Evolutionary conservation across 2,888 invertebrate species (phyloP).

Genomic region (Oxyscelio sp.): DNA sequence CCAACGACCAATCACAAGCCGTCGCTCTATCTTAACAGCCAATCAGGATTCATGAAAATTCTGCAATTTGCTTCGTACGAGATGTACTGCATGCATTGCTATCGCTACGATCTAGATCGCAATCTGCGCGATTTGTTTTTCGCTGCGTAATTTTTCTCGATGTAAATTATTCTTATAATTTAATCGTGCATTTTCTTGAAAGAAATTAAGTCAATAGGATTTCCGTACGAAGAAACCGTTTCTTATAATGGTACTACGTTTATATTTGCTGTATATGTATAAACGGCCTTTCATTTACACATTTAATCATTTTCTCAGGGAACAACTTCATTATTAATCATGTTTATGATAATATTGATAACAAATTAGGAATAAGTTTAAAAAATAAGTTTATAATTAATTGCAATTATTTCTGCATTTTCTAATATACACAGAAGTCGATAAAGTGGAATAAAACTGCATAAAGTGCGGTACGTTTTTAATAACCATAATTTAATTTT

Average conservation of each 20-base stretch:
- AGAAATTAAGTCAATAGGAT: slow-evolving; percentile 27
- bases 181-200: slow-evolving; percentile 48
- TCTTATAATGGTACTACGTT: not conserved
- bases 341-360: no score
- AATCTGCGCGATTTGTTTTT: slow-evolving; percentile 65
- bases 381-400: no score
- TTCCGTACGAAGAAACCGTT: slow-evolving; percentile 1
- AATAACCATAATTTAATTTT: no score
- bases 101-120: slow-evolving; percentile 52
- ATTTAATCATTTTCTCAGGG: no score
- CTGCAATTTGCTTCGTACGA: slow-evolving; percentile 57
- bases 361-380: no score
- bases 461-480: no score
- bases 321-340: no score
- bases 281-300: no score
- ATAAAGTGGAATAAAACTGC: no score
- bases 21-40: slow-evolving; percentile 41
- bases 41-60: slow-evolving; percentile 66
- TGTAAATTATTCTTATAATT: slow-evolving; percentile 66
- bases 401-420: no score
- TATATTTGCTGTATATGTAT: no score
- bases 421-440: no score
- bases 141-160: slow-evolving; percentile 52
- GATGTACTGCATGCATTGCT: slow-evolving; percentile 39
- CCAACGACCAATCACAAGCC: slow-evolving; percentile 25